Evolutionary conservation across 2,797 vertebrate genomes (phyloP).

Genomic region (Limosa lapponica): DNA sequence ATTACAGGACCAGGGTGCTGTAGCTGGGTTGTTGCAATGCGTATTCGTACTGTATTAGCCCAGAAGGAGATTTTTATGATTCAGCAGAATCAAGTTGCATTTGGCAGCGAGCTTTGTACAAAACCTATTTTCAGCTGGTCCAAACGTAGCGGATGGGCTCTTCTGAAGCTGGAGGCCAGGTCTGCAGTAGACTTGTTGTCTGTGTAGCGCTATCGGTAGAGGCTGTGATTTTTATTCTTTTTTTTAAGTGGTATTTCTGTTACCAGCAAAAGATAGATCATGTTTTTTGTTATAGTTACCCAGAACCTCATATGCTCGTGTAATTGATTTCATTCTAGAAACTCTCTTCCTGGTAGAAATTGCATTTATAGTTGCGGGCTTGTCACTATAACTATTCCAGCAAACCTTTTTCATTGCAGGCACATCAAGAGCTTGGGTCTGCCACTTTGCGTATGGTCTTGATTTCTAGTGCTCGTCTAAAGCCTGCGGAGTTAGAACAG

Average conservation of each 20-base stretch:
- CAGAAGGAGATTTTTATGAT: neutral
- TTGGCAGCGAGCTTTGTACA: neutral
- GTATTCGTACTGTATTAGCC: neutral
- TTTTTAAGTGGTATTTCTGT: neutral
- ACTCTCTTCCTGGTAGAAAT: neutral
- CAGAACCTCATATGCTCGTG: neutral
- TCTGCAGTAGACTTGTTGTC: neutral
- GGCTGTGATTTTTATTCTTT: neutral
- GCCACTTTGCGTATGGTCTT: neutral
- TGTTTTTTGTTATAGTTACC: neutral
- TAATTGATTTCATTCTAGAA: neutral
- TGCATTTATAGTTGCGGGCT: neutral
- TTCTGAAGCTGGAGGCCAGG: neutral
- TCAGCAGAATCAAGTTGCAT: neutral
- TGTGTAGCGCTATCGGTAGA: neutral
- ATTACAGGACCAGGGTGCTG: neutral
- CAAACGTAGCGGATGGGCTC: rapidly evolving
- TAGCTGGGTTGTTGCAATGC: neutral
- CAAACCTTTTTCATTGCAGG: neutral
- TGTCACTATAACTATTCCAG: neutral
- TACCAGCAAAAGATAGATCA: neutral
- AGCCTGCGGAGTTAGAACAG: neutral
- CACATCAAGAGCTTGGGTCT: neutral
- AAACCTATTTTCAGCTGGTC: neutral
- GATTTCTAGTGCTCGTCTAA: neutral